Evolutionary conservation across 2,113 vertebrate genomes (phyloP).

Genomic region (Muntiacus muntjak): DNA sequence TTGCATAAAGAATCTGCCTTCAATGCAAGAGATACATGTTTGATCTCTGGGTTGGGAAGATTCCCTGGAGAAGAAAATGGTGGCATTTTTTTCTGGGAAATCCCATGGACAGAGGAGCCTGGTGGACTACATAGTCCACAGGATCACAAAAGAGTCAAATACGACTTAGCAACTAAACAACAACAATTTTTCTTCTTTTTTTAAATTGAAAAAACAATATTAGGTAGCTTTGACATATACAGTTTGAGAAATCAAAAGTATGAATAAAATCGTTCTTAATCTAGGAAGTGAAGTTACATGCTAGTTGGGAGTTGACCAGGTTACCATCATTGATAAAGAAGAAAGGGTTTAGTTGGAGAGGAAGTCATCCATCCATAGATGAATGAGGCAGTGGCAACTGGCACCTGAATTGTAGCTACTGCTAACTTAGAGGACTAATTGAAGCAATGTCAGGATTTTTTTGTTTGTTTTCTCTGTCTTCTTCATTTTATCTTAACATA

Average conservation of each 20-base stretch:
- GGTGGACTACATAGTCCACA: background rate
- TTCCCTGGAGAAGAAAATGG: background rate
- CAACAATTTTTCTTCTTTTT: background rate
- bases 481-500: background rate
- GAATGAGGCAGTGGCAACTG: too few relatives aligned
- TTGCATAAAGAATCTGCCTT: background rate
- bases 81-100: background rate
- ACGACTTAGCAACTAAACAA: background rate
- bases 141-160: background rate
- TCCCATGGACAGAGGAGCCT: background rate
- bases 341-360: background rate
- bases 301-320: background rate
- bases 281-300: background rate
- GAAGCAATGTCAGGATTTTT: background rate
- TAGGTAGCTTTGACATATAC: background rate
- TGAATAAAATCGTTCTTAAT: background rate
- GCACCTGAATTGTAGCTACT: background rate
- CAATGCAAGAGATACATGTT: background rate
- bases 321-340: background rate
- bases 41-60: background rate
- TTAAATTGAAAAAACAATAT: background rate
- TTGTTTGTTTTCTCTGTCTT: background rate
- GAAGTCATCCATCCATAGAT: background rate
- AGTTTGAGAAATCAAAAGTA: background rate
- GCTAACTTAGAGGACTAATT: background rate